Evolutionary conservation across 2,797 vertebrate genomes (phyloP), one percentile per base, ranked within the genome.

Genomic region (Holocentrus rufus): DNA sequence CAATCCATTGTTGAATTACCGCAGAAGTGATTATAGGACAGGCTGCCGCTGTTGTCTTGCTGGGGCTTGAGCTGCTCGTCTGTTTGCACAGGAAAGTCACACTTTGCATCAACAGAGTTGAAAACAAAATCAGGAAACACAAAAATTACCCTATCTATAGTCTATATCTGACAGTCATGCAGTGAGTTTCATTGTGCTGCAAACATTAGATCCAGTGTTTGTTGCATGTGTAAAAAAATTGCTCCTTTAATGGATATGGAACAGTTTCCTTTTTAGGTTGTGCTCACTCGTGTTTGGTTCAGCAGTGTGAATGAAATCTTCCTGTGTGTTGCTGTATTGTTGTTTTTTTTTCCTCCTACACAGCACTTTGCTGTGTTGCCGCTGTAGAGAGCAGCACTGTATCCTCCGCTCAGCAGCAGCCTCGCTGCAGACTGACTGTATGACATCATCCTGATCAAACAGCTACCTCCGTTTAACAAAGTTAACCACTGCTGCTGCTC

Each of bases 361-460:
- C 8, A 39, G 36, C 36, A 39, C 8, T 39, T 39, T 39, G 36
- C 2, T 39, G 9, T 39, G 9, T 10, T 20, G 22, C 49, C 30
- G 15, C 30, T 53, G 59, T 42, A 46, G 5, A 34, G 34, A 44
- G 47, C 20, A 20, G n/a, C 11, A 53, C 36, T 34, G 34, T 27
- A 72, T 23, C 22, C 18, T 20, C 59, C 4, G n/a, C 20, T 30
- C 17, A 13, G 23, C 17, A 53, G 31, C 50, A 22, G 10, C 36
- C 31, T 5, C 31, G 8, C 36, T 39, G 36, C 36, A 39, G 9
- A 20, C 54, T 22, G 27, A 70, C 36, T 23, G 44, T 10, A 70
- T 65, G 54, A 70, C 67, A 76, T 76, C 60, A 65, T 57, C 20
- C 10, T 34, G 20, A 39, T 55, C 42, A 56, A 56, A 75, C 68